Base-by-base conservation (phyloP, 2,797 vertebrate genomes). In the Nannoperca obscura region DNA sequence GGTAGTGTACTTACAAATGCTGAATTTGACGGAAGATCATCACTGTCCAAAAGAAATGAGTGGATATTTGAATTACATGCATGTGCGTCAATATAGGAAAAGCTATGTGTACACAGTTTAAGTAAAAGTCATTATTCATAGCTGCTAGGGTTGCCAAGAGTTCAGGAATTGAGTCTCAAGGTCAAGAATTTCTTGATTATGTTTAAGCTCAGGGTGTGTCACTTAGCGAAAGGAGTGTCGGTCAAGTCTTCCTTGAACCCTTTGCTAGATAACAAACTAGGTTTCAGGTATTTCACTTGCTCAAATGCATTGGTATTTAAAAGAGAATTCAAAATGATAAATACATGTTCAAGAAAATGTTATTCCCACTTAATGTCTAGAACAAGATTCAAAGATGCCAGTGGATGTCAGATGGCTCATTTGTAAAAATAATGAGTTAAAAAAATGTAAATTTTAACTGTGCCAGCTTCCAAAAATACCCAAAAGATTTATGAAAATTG, bases 111-210 rank as follows among this genome's bases (percentile, higher is more conserved):
- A 46, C 36, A 76, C 15, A 47, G 65, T 11, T n/a, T 27, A 54
- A 22, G 42, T 58, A 24, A 49, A 69, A 38, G 22, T 50, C 46
- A 44, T 11, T 46, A 62, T 32, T 74, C 20, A 49, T 52, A 55
- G 49, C 60, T 78, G 50, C 13, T 2, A 71, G 36, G 46, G 44
- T 24, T 58, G 46, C 53, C 13, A 14, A 46, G n/a, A 70, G 60
- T 50, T 52, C 49, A 64, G 27, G 20, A 61, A 53, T 6, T 24
- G 32, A 64, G 70, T 40, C 65, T 73, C 34, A 52, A 74, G 78
- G 80, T 82, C 60, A 64, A 70, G 62, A 75, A 58, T 61, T 20
- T 69, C 13, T 24, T 69, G 32, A 54, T 65, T 62, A 49, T 71
- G 38, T 67, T 75, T 42, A 57, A 71, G 50, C 54, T 30, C 20